Base-by-base conservation (phyloP, 1,140 invertebrate species). In the Formica selysi region DNA sequence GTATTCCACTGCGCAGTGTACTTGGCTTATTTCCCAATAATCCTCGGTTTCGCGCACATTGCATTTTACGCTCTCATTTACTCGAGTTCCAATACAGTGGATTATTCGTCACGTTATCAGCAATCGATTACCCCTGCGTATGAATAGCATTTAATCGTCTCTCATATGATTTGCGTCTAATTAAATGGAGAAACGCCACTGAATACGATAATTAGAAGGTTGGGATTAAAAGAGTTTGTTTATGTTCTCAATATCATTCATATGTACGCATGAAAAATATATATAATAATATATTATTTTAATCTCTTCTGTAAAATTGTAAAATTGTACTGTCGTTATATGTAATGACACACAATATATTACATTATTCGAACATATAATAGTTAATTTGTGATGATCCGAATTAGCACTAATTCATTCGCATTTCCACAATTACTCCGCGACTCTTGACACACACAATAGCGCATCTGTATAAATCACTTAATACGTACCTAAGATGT, bases 1-100 rank as follows among this genome's bases (percentile, higher is more conserved):
- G n/a, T 74, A 48, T 83, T 74, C 26, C 68, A 57, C 26, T 61
- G 44, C 68, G 44, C 68, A 74, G 29, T 38, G 54, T 38, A 44
- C 68, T 62, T 74, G 54, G 54, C 68, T 83, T 74, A 83, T 83
- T 83, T 83, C 41, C 79, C 68, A 74, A 83, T 74, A 83, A 83
- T 83, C 19, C 71, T 73, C 79, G 54, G 51, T 44, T 62, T 83
- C 54, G 19, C 29, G 54, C 26, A 83, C 79, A 74, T 83, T 38
- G 38, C 36, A 74, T 83, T 83, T 74, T 83, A 62, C 54, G 67
- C 68, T 44, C 68, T 83, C 68, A 83, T 73, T 74, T 83, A 73
- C 38, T 48, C 54, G 54, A 83, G 29, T 48, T 73, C 54, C 70
- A 83, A 83, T 74, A 74, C 16, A 70, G 32, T 41, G 51, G 68